phyloP scores from a whole-genome alignment of 2,888 invertebrate species.

The Drosophila koepferae region DNA sequence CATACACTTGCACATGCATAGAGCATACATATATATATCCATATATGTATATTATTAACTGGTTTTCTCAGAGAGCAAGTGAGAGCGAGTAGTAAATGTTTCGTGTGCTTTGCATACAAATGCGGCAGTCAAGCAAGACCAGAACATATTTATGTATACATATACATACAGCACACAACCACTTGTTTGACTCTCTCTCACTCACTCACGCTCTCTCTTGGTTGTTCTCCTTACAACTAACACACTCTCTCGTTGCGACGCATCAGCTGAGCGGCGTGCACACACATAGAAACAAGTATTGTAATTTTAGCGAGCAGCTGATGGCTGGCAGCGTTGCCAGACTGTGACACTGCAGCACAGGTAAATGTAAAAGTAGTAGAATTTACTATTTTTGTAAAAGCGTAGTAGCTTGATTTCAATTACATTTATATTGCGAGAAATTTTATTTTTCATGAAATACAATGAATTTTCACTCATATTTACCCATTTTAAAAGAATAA shows the following conservation, averaged over 20 bases:
- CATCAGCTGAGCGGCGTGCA: conserved; percentile 58
- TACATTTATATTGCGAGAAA: background rate
- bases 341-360: conserved; percentile 10
- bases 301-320: conserved; percentile 46
- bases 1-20: conserved; percentile 19
- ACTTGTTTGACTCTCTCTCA: conserved; percentile 68
- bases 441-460: background rate
- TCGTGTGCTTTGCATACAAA: conserved; percentile 68
- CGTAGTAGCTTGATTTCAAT: background rate
- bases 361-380: conserved; percentile 36
- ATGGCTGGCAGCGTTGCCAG: conserved; percentile 60
- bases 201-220: conserved; percentile 3
- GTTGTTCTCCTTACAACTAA: conserved; percentile 16
- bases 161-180: conserved; percentile 53
- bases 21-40: background rate
- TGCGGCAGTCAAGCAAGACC: conserved; percentile 53
- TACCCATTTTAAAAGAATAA: background rate
- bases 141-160: conserved; percentile 37
- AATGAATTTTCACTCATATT: background rate
- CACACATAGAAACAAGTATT: conserved; percentile 20
- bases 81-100: conserved; percentile 35
- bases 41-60: conserved; percentile 42
- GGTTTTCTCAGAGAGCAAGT: conserved; percentile 53
- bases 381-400: conserved; percentile 17
- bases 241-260: conserved; percentile 21